phyloP scores from a whole-genome alignment of 2,113 vertebrate genomes.

The Anolis sagrei region DNA sequence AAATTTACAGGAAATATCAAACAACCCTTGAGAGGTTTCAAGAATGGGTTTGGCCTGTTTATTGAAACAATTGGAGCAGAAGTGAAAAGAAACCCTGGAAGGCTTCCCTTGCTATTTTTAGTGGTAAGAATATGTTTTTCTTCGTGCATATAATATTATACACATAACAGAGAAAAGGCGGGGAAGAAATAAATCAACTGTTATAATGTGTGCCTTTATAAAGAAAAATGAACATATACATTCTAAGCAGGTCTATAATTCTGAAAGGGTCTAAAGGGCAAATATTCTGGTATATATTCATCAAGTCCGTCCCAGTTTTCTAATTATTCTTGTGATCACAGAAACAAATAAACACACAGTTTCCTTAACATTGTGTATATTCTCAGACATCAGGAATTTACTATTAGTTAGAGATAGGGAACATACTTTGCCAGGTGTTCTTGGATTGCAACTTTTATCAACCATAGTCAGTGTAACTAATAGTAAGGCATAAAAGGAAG shows the following conservation, averaged over 20 bases:
- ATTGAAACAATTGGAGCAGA: conserved; percentile 19
- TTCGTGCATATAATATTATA: conserved; percentile 15
- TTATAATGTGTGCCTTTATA: neutral
- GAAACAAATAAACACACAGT: neutral
- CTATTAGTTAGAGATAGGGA: neutral
- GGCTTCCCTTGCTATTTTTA: conserved; percentile 18
- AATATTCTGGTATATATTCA: neutral
- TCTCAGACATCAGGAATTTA: neutral
- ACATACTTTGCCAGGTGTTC: neutral
- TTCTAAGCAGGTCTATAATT: neutral
- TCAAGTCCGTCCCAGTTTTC: neutral
- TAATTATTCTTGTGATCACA: neutral
- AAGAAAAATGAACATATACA: neutral
- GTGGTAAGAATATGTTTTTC: neutral
- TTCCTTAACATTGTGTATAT: neutral
- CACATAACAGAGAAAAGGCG: neutral
- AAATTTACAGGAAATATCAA: conserved; percentile 18
- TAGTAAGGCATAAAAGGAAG: too few species aligned
- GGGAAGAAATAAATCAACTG: neutral
- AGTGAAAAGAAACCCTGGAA: neutral
- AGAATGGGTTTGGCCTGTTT: neutral
- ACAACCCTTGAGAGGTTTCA: conserved; percentile 6
- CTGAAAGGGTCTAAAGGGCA: neutral
- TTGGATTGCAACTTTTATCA: too few species aligned
- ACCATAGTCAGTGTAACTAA: too few species aligned